These are phyloP conservation scores for Anseranas semipalmata DNA, from an alignment of 2,113 vertebrate genomes.

Conservation along the genomic window DNA sequence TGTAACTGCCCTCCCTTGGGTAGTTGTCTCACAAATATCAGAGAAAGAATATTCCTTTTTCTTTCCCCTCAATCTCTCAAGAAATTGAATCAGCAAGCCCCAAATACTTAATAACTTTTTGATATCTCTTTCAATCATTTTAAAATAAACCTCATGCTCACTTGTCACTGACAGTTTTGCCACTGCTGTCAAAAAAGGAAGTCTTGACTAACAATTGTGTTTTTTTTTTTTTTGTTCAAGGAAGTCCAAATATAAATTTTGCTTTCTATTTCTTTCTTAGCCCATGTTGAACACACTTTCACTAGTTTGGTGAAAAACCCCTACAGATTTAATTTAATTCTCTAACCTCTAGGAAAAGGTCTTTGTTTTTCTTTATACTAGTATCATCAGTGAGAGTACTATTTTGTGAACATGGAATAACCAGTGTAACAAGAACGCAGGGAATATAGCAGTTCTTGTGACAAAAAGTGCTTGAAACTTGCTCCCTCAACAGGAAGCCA, in stretches of 20 bases:
- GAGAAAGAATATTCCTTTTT: background rate
- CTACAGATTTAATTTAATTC: background rate
- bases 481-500: background rate
- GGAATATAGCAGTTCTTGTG: accelerated
- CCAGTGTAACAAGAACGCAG: background rate
- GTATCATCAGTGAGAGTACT: background rate
- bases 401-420: background rate
- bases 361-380: background rate
- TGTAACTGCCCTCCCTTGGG: background rate
- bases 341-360: background rate
- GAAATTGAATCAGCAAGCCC: constrained; percentile 10
- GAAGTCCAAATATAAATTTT: background rate
- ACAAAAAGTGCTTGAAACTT: background rate
- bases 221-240: background rate
- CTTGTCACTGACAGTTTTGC: background rate
- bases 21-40: background rate
- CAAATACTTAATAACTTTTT: constrained; percentile 13
- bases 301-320: background rate
- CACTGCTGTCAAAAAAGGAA: background rate
- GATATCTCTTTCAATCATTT: constrained; percentile 15
- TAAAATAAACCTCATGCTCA: background rate
- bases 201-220: background rate
- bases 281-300: background rate
- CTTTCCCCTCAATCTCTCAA: background rate
- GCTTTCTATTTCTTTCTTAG: background rate